Conservation (phyloP, 2,113 vertebrate genomes). For the Indicator maculatus region DNA sequence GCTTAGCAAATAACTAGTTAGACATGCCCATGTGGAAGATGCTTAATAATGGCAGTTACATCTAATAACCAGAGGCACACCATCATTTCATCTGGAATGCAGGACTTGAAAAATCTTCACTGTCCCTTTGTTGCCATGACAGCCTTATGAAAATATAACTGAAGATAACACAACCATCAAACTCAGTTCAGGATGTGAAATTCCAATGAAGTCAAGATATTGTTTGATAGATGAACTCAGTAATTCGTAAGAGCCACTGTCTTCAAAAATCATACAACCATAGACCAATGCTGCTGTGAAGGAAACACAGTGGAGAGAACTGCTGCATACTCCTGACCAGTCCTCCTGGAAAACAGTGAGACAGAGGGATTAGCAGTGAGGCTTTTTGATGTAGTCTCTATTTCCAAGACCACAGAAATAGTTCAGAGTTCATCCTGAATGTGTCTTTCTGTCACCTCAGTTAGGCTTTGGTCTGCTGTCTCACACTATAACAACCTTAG, state of each 20-base stretch:
- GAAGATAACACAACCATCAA: background rate
- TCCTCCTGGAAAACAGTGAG: background rate
- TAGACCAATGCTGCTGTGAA: background rate
- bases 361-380: background rate
- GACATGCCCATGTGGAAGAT: background rate
- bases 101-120: background rate
- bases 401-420: background rate
- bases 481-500: background rate
- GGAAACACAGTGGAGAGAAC: background rate
- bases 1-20: background rate
- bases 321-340: background rate
- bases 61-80: background rate
- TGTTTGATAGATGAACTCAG: background rate
- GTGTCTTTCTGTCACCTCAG: background rate
- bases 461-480: background rate
- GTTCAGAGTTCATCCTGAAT: background rate
- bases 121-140: constrained; percentile 19
- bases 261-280: background rate
- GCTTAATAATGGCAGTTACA: background rate
- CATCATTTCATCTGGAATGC: background rate
- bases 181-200: background rate
- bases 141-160: background rate
- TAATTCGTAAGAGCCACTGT: background rate
- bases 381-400: background rate
- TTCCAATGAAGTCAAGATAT: background rate